These are phyloP conservation scores for Sesia apiformis DNA, from an alignment of 2,888 invertebrate species.

Conservation along the genomic window DNA sequence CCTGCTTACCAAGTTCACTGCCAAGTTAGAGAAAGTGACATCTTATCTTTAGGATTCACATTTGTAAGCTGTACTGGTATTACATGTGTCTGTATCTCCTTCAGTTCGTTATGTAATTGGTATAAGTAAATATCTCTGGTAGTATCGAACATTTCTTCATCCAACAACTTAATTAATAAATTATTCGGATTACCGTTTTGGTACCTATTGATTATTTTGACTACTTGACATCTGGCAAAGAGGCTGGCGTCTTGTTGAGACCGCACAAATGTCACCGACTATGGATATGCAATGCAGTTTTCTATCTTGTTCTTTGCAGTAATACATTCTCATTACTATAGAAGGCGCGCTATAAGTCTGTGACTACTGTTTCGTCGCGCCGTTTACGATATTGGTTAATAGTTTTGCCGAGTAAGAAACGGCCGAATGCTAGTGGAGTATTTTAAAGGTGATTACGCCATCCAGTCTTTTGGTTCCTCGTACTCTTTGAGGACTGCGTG, in stretches of 20 bases:
- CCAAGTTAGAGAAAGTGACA: conserved; percentile 45
- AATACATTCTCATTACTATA: conserved; percentile 52
- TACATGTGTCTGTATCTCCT: conserved; percentile 53
- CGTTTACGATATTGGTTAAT: conserved; percentile 25
- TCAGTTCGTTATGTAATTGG: conserved; percentile 66
- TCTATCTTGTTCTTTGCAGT: conserved; percentile 40
- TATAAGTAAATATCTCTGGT: conserved; percentile 54
- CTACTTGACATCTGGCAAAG: conserved; percentile 73
- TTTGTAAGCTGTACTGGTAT: conserved; percentile 46
- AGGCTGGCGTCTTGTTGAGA: conserved; percentile 54
- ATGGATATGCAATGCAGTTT: conserved; percentile 48
- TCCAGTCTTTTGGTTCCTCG: conserved; percentile 64
- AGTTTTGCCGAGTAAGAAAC: conserved; percentile 76
- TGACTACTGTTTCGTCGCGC: conserved; percentile 30
- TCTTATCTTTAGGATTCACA: conserved; percentile 52
- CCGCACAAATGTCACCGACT: conserved; percentile 75
- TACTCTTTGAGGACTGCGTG: conserved; percentile 74
- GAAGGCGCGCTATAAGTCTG: conserved; percentile 41
- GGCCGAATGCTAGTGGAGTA: conserved; percentile 74
- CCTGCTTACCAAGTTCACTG: conserved; percentile 7
- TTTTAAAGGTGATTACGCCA: conserved; percentile 74
- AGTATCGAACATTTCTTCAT: conserved; percentile 68
- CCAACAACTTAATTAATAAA: conserved; percentile 73
- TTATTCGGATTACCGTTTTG: conserved; percentile 33
- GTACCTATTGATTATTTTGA: conserved; percentile 47